Evolutionary conservation across 2,113 vertebrate genomes (phyloP).

Genomic region (Capreolus pygargus): DNA sequence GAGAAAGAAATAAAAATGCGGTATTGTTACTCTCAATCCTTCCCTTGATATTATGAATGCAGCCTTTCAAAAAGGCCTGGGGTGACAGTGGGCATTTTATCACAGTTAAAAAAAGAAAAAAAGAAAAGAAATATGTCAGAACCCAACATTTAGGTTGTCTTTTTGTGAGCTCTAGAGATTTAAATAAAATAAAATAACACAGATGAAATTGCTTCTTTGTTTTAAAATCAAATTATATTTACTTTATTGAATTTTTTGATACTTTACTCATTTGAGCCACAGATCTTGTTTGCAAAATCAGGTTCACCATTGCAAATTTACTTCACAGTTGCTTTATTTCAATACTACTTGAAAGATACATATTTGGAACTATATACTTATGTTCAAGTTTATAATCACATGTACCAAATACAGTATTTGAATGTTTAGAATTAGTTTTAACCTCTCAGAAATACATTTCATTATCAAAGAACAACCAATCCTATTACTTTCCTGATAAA

Average conservation of each 20-base stretch:
- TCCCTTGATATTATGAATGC: not conserved
- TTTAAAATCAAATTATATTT: not conserved
- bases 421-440: not conserved
- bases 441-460: not conserved
- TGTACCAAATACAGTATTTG: not conserved
- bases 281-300: not conserved
- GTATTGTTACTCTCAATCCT: not conserved
- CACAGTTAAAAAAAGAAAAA: not conserved
- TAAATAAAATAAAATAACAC: not conserved
- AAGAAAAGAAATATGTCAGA: not conserved
- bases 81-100: not conserved
- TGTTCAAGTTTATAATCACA: not conserved
- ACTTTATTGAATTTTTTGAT: not conserved
- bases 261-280: not conserved
- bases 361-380: not conserved
- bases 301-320: not conserved
- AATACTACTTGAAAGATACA: not conserved
- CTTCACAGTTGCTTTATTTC: not conserved
- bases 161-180: not conserved
- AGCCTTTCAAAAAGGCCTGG: not conserved
- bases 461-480: not conserved
- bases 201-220: not conserved
- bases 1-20: not conserved
- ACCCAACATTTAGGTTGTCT: not conserved
- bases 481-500: not conserved